These are phyloP conservation scores for Lineus longissimus DNA, from an alignment of 1,140 invertebrate species.

Conservation along the genomic window DNA sequence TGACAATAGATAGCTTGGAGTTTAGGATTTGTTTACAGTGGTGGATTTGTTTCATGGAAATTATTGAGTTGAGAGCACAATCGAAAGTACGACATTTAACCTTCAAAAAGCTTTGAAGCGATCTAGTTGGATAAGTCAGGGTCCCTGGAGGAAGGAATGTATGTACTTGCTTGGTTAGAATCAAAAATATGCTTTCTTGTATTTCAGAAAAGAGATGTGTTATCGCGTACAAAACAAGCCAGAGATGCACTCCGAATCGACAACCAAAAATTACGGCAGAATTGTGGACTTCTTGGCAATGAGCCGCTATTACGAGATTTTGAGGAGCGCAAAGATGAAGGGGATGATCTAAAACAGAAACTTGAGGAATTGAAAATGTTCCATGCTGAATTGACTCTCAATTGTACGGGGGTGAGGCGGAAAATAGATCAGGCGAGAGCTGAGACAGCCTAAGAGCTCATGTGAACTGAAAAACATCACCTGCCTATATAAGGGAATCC, in stretches of 20 bases:
- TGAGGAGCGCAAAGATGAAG: conserved; percentile 49
- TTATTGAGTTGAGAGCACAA: no score
- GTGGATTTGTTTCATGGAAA: no score
- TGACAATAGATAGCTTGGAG: no score
- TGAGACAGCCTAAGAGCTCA: conserved; percentile 12
- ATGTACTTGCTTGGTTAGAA: no score
- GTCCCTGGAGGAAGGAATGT: no score
- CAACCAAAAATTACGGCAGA: conserved; percentile 47
- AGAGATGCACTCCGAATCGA: conserved; percentile 50
- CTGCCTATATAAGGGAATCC: no score
- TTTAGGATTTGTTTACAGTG: no score
- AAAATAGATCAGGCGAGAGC: conserved; percentile 45
- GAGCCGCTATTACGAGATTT: conserved; percentile 48
- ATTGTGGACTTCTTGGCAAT: conserved; percentile 53
- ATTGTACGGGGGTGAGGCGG: conserved; percentile 43
- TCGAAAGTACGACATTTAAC: no score
- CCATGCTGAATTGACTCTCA: conserved; percentile 50
- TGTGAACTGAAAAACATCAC: no score
- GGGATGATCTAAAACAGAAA: conserved; percentile 38
- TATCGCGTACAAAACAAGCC: conserved; percentile 51
- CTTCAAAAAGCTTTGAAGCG: no score
- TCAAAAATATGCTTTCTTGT: conserved; percentile 6
- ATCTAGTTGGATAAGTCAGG: no score
- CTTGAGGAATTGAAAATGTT: conserved; percentile 46
- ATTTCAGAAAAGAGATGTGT: conserved; percentile 50